Evolutionary conservation across 2,888 invertebrate species (phyloP), one percentile per base, ranked within the genome.

Genomic region (Latrodectus hesperus): DNA sequence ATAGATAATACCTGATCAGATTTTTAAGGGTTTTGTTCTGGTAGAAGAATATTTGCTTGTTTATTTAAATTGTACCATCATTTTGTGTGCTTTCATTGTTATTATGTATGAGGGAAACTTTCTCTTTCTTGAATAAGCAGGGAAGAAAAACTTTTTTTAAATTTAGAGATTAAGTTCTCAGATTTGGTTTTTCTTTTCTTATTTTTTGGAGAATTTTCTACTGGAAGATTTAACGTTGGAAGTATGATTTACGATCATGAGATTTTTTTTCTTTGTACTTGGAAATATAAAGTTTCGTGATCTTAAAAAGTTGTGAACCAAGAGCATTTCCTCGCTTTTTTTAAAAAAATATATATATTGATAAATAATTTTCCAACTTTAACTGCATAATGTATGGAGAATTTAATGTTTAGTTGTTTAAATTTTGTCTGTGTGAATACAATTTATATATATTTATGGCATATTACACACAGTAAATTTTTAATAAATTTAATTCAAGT

Each of bases 151-250:
- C 60, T 60, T 49, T 72, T 55, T 80, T 80, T 80, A 72, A 64
- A 80, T 70, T 38, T 55, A 49, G 67, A 72, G 80, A 80, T 80
- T 80, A 80, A 80, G 80, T 72, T 80, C 72, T 80, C 80, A 80
- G 72, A 80, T 72, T 72, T 64, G 38, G 11, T 26, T 17, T 9
- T 22, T 6, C 10, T 17, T 22, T 38, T 6, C 5, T 68, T 38
- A 14, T 14, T 26, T 64, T 67, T 52, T 77, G 38, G 51, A 8
- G 9, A 67, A 22, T 22, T 14, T n/a, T 72, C 51, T 38, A 38
- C 5, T 51, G 12, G 10, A 51, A 14, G 22, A 3, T 80, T 70
- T 77, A 38, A 38, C 72, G 71, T 71, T 79, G 17, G 14, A n/a
- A 65, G 22, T 49, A 80, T 80, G 80, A 80, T 80, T 80, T 80